These are phyloP conservation scores for Plagodis dolabraria DNA, from an alignment of 2,888 invertebrate genomes.

Conservation along the genomic window DNA sequence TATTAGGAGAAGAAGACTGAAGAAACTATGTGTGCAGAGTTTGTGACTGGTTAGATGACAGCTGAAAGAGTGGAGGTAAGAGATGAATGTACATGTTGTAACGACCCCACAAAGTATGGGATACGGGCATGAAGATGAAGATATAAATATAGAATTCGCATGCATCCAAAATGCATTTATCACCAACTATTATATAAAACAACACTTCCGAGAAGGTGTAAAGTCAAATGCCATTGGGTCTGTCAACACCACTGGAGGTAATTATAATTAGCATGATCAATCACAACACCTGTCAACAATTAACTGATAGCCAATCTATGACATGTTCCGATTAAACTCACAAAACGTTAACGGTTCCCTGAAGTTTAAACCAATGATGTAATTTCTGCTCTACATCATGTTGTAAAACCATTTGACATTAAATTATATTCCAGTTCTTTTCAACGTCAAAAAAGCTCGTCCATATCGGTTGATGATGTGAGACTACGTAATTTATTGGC, in stretches of 20 bases:
- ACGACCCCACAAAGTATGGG: too few relatives aligned
- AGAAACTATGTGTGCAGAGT: too few relatives aligned
- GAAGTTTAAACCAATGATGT: constrained; percentile 10
- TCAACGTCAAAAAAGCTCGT: constrained; percentile 13
- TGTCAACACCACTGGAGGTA: constrained; percentile 36
- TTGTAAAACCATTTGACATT: constrained; percentile 32
- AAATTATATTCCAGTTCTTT: constrained; percentile 2
- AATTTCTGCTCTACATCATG: constrained; percentile 22
- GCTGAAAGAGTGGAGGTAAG: too few relatives aligned
- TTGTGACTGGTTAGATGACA: too few relatives aligned
- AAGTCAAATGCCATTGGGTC: constrained; percentile 35
- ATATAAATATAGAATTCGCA: constrained; percentile 1
- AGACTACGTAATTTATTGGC: constrained; percentile 30
- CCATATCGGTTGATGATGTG: constrained; percentile 18
- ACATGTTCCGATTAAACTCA: constrained; percentile 34
- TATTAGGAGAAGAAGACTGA: too few relatives aligned
- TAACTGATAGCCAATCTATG: constrained; percentile 38
- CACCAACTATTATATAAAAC: not conserved
- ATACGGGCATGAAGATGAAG: too few relatives aligned
- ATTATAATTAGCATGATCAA: constrained; percentile 42
- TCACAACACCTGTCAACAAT: constrained; percentile 37
- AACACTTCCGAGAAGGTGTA: constrained; percentile 29
- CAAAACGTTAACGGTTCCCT: constrained; percentile 22
- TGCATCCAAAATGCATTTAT: constrained; percentile 2
- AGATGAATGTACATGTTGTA: too few relatives aligned